These are phyloP conservation scores for Nemurella pictetii DNA, from an alignment of 2,888 invertebrate genomes.

Conservation along the genomic window DNA sequence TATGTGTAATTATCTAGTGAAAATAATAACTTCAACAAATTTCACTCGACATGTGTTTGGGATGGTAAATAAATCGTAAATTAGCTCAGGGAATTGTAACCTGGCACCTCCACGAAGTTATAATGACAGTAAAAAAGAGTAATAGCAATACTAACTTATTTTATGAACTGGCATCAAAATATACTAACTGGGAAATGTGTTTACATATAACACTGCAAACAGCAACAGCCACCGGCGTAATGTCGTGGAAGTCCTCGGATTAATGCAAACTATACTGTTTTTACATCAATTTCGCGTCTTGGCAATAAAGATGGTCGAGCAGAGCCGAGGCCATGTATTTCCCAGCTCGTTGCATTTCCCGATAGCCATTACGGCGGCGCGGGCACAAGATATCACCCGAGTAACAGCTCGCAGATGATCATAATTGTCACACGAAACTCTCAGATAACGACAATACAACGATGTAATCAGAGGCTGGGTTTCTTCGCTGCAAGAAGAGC, in stretches of 20 bases:
- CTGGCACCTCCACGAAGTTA: not conserved
- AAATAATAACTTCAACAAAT: too few relatives aligned
- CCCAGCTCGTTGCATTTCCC: not conserved
- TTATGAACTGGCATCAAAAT: not conserved
- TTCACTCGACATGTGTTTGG: too few relatives aligned
- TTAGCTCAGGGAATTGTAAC: too few relatives aligned
- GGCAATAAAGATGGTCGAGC: not conserved
- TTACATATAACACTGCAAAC: too few relatives aligned
- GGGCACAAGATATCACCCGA: conserved; percentile 10
- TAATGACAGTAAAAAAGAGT: not conserved
- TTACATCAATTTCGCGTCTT: not conserved
- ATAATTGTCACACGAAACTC: conserved; percentile 35
- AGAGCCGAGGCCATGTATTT: not conserved
- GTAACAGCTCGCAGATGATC: conserved; percentile 33
- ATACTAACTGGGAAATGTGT: too few relatives aligned
- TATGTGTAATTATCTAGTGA: too few relatives aligned
- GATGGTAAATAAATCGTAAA: too few relatives aligned
- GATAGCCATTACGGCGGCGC: conserved; percentile 13
- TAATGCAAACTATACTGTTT: not conserved
- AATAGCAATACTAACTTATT: too few relatives aligned
- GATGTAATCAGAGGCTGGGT: conserved; percentile 16
- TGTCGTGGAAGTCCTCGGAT: not conserved
- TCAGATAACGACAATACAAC: conserved; percentile 18
- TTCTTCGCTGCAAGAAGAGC: not conserved
- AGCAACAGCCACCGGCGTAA: not conserved